Percentiles rank a stretch among this genome's conserved stretches.
Evolutionary conservation across 2,113 vertebrate genomes (phyloP).

Genomic region (Mola mola): DNA sequence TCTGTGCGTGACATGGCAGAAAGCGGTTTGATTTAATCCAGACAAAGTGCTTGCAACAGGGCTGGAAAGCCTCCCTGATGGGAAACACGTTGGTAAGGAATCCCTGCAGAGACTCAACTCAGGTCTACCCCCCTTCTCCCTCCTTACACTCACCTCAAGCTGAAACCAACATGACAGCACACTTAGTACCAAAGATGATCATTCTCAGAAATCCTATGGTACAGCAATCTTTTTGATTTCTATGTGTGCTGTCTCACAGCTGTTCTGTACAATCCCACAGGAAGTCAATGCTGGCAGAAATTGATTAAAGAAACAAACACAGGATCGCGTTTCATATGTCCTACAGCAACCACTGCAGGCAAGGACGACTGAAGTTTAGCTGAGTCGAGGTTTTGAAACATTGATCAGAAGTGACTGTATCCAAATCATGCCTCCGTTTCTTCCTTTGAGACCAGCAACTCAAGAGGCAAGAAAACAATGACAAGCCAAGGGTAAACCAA

Average conservation of each 20-base stretch:
- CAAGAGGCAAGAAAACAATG: too few relatives aligned
- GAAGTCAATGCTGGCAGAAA: slow-evolving; percentile 21
- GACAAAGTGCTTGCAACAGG: slow-evolving; percentile 77
- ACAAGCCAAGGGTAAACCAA: neutral
- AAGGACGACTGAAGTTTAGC: too few relatives aligned
- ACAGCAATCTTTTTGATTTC: slow-evolving; percentile 30
- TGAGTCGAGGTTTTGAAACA: too few relatives aligned
- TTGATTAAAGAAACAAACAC: slow-evolving; percentile 32
- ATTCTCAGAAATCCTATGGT: slow-evolving; percentile 21
- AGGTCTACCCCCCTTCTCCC: slow-evolving; percentile 40
- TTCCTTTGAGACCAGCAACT: too few relatives aligned
- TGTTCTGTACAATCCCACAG: slow-evolving; percentile 35
- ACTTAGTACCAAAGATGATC: slow-evolving; percentile 4
- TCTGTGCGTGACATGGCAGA: slow-evolving; percentile 52
- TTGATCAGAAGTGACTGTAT: too few relatives aligned
- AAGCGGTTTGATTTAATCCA: slow-evolving; percentile 77
- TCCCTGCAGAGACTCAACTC: slow-evolving; percentile 62
- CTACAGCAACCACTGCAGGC: too few relatives aligned
- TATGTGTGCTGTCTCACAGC: slow-evolving; percentile 45
- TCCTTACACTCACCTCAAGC: slow-evolving; percentile 48
- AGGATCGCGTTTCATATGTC: neutral
- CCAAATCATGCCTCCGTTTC: too few relatives aligned
- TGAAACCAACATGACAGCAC: slow-evolving; percentile 25
- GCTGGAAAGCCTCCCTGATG: slow-evolving; percentile 77
- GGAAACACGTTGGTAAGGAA: slow-evolving; percentile 74